Base-by-base conservation (phyloP, 2,797 vertebrate genomes). In the Gymnoscopelus microlampas region DNA sequence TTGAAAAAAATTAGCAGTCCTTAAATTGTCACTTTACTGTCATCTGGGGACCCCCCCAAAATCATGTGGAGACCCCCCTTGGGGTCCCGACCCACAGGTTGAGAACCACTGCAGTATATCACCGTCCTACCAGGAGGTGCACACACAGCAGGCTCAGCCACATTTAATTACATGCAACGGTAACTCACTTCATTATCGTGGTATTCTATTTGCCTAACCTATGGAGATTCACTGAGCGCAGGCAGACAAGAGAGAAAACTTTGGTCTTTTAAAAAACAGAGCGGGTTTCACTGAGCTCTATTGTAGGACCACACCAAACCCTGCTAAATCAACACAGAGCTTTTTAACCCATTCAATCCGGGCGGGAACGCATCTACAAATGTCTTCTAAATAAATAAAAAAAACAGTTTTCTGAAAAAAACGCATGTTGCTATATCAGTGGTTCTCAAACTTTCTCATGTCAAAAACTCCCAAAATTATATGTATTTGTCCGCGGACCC, bases 151-250 rank as follows among this genome's bases (percentile, higher is more conserved):
- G 87, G 88, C 76, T 87, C 78, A 90, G 82, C 81, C 87, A 78
- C 83, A 87, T 76, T 87, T 81, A 85, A 91, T 90, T 87, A 89
- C 87, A 89, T 88, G 85, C 88, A 90, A 89, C 77, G 84, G 77
- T 87, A 88, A 86, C 87, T 88, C 75, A 77, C 80, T 85, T 87
- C 82, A 88, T 90, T 84, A 77, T 65, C 68, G 85, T 48, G 26
- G 74, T 76, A 78, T 84, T 85, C 74, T 83, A 54, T 83, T 82
- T 79, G 80, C 78, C 78, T 55, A 85, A 85, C 80, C 83, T 79
- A 71, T 77, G 75, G 71, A 85, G 75, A 80, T 80, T 77, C 75
- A 44, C 35, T 8, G 7, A 39, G 35, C 35, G 39, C 39, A 51
- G 54, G 78, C 66, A 58, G 67, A 74, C 53, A 76, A 80, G 35